Base-by-base conservation (phyloP, 1,140 invertebrate genomes). In the Mamestra configurata region DNA sequence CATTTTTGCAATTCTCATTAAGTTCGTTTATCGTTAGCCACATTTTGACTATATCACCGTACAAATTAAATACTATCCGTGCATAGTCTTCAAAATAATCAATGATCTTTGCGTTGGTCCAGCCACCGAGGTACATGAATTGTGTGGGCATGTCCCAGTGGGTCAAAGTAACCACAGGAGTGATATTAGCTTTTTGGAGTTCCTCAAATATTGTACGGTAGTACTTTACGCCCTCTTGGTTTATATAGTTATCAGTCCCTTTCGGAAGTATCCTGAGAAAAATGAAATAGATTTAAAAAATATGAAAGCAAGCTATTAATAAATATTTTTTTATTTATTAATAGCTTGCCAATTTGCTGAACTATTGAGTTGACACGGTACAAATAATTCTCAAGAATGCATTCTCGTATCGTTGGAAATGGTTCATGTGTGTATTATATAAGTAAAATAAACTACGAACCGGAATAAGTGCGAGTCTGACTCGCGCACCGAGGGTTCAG, bases 71-170 rank as follows among this genome's bases (percentile, higher is more conserved):
- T 1, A 96, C 93, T 2, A 97, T 81, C 78, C 95, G 90, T 0
- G 97, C 96, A 83, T 96, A 97, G 85, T 97, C 96, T 70, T 94
- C 95, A 80, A 96, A 97, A 92, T 95, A 96, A 72, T 97, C 94
- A 2, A 95, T 92, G 61, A 97, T 95, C 53, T 95, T 85, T 4
- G 94, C 90, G 87, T 97, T 97, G 0, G 90, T 89, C 96, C 96
- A 97, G 7, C 96, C 96, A 3, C 97, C 97, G n/a, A 96, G 85
- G 2, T 96, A 95, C 94, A 96, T 95, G 0, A 97, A 84, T 4
- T 91, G 57, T 72, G 95, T 94, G 0, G 96, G 96, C 76, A 96
- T 86, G 87, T 97, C 96, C 94, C 96, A 96, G 82, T 96, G 96
- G 83, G 95, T 96, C 51, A 97, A 90, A 3, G 96, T 96, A 11